Evolutionary conservation across 2,797 vertebrate species (phyloP), one percentile per base, ranked within the genome.

Genomic region (Leptatherina wallacei): DNA sequence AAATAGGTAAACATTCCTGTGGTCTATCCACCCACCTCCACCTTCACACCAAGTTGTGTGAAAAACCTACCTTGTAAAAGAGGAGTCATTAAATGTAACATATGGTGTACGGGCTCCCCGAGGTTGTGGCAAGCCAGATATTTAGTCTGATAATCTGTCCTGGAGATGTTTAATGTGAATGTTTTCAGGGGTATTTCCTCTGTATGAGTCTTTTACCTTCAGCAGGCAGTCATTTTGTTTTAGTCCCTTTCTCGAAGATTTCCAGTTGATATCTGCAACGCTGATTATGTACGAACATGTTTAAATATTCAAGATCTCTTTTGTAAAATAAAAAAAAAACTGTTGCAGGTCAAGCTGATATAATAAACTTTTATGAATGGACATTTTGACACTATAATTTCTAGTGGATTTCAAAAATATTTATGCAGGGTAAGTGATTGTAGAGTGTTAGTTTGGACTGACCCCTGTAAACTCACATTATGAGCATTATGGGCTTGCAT

Each of bases 1-100:
- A 84, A 84, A 88, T 86, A 81, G 75, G 78, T 81, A 85, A 87
- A 86, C 86, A 93, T 91, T 92, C 90, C 79, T 90, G 89, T 70
- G 87, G 88, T 79, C 73, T 75, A 60, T 60, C 77, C 14, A 44
- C 13, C 86, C 80, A 47, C 80, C 69, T 81, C 79, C 75, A n/a
- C 74, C 77, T 36, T 52, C 54, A n/a, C n/a, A n/a, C n/a, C n/a
- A 57, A 56, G 71, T 77, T 83, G 24, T 32, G 59, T 65, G 78
- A 87, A 69, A 89, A 85, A 75, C 71, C 73, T 40, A 61, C 80
- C 77, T 56, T 71, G 83, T 80, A 71, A 76, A 83, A 85, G 71
- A 85, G 69, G 75, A 85, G 65, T 72, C 71, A 58, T 80, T 86
- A 77, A 77, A 58, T 20, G 52, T 68, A 75, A 78, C 85, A 65